phyloP scores from a whole-genome alignment of 1,140 invertebrate genomes.

The Ceratoteleas bidentatus region DNA sequence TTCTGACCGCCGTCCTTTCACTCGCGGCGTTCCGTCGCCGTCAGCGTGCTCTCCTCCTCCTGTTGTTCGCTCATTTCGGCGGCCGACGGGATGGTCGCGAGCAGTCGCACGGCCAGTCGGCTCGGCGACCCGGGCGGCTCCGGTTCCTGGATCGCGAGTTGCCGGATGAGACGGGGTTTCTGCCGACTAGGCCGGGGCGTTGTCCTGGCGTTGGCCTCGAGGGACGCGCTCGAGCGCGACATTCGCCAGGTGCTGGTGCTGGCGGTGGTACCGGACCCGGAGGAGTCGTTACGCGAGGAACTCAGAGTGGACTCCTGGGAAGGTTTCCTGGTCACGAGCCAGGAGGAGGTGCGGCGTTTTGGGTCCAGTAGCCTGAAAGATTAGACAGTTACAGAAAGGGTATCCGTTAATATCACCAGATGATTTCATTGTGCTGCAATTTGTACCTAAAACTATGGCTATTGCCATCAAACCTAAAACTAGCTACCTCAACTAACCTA shows the following conservation, averaged over 20 bases:
- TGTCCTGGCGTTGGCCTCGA: constrained; percentile 70
- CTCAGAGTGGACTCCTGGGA: constrained; percentile 94
- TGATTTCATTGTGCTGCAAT: neutral
- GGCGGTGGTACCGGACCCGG: constrained; percentile 91
- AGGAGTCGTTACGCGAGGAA: constrained; percentile 93
- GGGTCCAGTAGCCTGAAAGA: constrained; percentile 84
- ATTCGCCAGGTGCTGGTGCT: constrained; percentile 92
- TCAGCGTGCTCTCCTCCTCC: constrained; percentile 83
- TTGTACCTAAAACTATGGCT: neutral
- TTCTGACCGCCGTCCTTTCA: constrained; percentile 12
- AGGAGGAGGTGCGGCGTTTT: constrained; percentile 89
- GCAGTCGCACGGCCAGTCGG: constrained; percentile 85
- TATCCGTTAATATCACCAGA: neutral
- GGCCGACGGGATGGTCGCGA: constrained; percentile 91
- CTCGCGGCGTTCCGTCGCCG: constrained; percentile 41
- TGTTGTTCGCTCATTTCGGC: constrained; percentile 89
- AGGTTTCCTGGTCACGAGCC: constrained; percentile 93
- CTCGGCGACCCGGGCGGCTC: constrained; percentile 86
- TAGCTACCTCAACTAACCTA: no score
- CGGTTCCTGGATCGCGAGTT: constrained; percentile 87
- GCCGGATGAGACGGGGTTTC: constrained; percentile 88
- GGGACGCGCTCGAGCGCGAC: constrained; percentile 87
- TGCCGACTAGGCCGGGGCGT: constrained; percentile 73
- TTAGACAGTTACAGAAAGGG: no score
- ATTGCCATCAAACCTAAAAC: no score